Conservation (phyloP, 1,140 invertebrate species). For the Hylaeus volcanicus region DNA sequence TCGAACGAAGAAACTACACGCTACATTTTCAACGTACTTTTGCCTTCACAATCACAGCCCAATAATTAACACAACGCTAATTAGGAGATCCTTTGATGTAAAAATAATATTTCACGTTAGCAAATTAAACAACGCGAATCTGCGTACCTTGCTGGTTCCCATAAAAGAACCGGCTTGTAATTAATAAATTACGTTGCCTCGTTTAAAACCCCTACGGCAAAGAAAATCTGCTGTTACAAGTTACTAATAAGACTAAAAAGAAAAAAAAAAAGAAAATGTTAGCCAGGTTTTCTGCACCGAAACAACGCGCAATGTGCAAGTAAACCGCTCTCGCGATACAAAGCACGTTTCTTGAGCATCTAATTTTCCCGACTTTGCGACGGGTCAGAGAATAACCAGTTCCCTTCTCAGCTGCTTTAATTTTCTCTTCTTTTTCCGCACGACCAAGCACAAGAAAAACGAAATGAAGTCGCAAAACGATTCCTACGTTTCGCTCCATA, state of each 20-base stretch:
- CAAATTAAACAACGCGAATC: no score
- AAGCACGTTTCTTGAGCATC: slow-evolving; percentile 14
- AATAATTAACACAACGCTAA: no score
- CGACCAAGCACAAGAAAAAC: neutral
- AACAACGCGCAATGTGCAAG: neutral
- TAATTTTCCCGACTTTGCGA: slow-evolving; percentile 37
- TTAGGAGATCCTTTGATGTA: no score
- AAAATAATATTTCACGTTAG: no score
- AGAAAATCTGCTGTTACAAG: neutral
- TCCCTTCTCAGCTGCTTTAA: slow-evolving; percentile 26
- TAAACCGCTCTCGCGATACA: neutral
- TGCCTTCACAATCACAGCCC: no score
- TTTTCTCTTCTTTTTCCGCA: neutral
- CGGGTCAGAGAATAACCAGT: slow-evolving; percentile 31
- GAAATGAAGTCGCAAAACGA: neutral
- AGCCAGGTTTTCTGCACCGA: neutral
- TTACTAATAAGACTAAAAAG: neutral
- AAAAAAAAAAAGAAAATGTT: no score
- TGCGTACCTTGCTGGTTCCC: no score
- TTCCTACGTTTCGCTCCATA: neutral
- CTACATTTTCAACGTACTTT: no score
- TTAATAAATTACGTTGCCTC: no score
- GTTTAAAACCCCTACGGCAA: neutral
- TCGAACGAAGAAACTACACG: no score
- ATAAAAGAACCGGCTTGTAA: no score